Base-by-base conservation (phyloP, 2,113 vertebrate species). In the Opisthocomus hoazin region DNA sequence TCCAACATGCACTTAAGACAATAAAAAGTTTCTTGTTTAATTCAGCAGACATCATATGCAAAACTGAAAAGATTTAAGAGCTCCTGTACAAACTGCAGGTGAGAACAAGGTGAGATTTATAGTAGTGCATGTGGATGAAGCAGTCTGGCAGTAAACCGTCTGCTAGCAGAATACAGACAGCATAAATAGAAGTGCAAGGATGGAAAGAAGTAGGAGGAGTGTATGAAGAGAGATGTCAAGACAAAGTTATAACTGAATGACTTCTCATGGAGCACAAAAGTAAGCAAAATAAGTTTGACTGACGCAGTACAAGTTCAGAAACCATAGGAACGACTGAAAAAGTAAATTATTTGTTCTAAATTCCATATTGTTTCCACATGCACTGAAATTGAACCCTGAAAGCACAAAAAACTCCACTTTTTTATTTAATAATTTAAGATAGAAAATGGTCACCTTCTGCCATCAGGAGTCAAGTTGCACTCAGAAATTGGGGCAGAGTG, bases 401-500 rank as follows among this genome's bases (percentile, higher is more conserved):
- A 77, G 34, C 26, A 24, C 26, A 63, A 29, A 71, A 30, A 56
- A 12, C 30, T 11, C 5, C 12, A 13, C 15, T 65, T 87, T 77
- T 57, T 84, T 70, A 46, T n/a, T 24, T 41, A 51, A 88, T 20
- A 53, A 73, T 32, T 84, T 50, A 48, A 8, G 41, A 69, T 27
- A 77, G 37, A 68, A 81, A 81, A 56, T 14, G 11, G 69, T 96
- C 90, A 98, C 98, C 98, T 98, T 97, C 94, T 98, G 89, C 94
- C 97, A 92, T 98, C 97, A 27, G 97, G 96, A 36, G 97, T 97
- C 86, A 98, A 21, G 34, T 85, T 97, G 79, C 98, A 98, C 63
- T 98, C 97, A 16, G 91, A 96, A 89, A 99, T 81, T 30, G 98
- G 97, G 53, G 95, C 96, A 1, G 76, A 74, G 23, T 98, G 98